Conservation (phyloP, 2,113 vertebrate species). For the Calcarius ornatus region DNA sequence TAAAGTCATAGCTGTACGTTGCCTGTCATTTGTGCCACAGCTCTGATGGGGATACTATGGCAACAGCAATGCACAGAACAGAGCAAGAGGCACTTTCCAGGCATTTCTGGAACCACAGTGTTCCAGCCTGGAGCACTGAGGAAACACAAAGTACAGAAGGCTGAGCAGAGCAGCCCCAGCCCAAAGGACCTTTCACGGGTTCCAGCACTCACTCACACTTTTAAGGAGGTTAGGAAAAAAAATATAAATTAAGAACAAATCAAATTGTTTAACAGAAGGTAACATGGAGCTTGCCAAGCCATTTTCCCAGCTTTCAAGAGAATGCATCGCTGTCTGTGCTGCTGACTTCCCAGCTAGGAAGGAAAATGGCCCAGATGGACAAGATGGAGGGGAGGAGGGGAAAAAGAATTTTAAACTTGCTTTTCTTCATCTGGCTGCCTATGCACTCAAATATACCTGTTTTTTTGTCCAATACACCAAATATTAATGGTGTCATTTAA, state of each 20-base stretch:
- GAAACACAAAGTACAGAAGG: not conserved
- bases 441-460: not conserved
- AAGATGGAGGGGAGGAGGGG: not conserved
- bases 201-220: not conserved
- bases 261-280: not conserved
- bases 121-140: not conserved
- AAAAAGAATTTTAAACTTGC: not conserved
- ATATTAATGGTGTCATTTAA: not conserved
- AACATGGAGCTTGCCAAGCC: not conserved
- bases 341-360: not conserved
- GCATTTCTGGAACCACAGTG: not conserved
- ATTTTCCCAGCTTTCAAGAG: slow-evolving; percentile 8
- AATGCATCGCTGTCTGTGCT: not conserved
- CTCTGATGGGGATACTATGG: not conserved
- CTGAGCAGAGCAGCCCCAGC: not conserved
- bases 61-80: not conserved
- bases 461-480: not conserved
- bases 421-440: not conserved
- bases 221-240: not conserved
- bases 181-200: not conserved
- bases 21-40: not conserved
- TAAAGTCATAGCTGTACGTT: not conserved
- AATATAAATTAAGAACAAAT: not conserved
- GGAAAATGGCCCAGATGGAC: slow-evolving; percentile 21
- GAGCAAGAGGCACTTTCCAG: not conserved